Evolutionary conservation across 2,888 invertebrate genomes (phyloP).

Genomic region (Tetheella fluctuosa): DNA sequence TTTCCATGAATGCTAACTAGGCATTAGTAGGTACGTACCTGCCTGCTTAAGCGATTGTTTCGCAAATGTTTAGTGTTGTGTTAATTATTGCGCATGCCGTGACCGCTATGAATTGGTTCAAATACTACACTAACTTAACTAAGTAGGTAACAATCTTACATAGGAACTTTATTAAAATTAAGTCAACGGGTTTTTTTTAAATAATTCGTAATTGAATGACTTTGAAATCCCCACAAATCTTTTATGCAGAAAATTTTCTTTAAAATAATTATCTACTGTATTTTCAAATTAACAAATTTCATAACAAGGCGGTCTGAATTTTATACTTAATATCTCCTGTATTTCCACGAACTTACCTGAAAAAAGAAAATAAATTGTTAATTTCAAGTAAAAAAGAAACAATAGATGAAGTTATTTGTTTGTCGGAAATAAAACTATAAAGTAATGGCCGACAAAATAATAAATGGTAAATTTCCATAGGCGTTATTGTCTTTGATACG

Average conservation of each 20-base stretch:
- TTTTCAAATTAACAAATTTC: background rate
- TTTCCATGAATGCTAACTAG: constrained; percentile 14
- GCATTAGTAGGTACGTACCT: constrained; percentile 9
- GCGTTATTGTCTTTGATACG: background rate
- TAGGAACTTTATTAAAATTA: background rate
- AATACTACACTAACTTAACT: background rate
- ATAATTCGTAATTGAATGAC: no score
- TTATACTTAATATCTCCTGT: constrained; percentile 25
- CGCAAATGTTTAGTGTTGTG: constrained; percentile 24
- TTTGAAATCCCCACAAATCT: no score
- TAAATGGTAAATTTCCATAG: constrained; percentile 8
- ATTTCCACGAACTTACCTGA: constrained; percentile 45
- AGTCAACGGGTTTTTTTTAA: no score
- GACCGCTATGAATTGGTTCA: constrained; percentile 20
- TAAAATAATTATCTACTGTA: no score
- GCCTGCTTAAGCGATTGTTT: constrained; percentile 13
- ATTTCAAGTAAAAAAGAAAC: constrained; percentile 9
- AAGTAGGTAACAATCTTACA: background rate
- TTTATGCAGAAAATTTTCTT: no score
- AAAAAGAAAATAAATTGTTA: constrained; percentile 35
- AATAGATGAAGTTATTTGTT: constrained; percentile 14
- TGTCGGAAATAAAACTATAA: background rate
- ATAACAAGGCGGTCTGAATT: background rate
- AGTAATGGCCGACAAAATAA: background rate
- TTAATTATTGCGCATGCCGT: constrained; percentile 28